These are phyloP conservation scores for Geotrupes spiniger DNA, from an alignment of 2,888 invertebrate genomes.

Conservation along the genomic window DNA sequence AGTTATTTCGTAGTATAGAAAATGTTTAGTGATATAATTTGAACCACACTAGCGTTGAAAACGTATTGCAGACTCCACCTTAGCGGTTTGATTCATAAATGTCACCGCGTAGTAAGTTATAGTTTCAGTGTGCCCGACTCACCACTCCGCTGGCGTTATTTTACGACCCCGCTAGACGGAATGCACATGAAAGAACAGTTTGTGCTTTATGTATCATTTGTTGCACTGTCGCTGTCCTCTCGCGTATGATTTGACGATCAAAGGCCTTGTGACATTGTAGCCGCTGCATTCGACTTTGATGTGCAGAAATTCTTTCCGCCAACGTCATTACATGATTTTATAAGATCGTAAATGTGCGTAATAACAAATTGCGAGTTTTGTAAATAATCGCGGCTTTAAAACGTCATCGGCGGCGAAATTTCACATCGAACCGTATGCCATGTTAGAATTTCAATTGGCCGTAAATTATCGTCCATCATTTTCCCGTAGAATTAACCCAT, in stretches of 20 bases:
- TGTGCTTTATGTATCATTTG: constrained; percentile 46
- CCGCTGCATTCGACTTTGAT: neutral
- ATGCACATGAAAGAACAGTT: constrained; percentile 41
- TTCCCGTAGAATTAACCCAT: no score
- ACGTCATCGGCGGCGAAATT: no score
- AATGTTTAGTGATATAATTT: no score
- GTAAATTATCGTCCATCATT: no score
- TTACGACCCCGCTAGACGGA: constrained; percentile 35
- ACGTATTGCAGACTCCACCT: neutral
- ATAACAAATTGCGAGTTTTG: no score
- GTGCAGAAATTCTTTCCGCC: neutral
- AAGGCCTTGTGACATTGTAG: constrained; percentile 2
- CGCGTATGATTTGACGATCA: constrained; percentile 4
- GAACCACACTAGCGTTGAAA: no score
- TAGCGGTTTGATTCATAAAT: constrained; percentile 42
- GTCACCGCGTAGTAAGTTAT: constrained; percentile 45
- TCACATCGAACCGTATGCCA: no score
- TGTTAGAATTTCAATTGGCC: no score
- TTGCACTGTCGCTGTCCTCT: constrained; percentile 28
- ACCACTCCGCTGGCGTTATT: constrained; percentile 37
- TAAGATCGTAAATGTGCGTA: no score
- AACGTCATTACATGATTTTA: no score
- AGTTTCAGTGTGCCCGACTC: constrained; percentile 43
- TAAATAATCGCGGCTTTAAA: no score
- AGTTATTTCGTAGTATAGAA: no score